These are phyloP conservation scores for Idaea biselata DNA, from an alignment of 2,888 invertebrate genomes.

Conservation along the genomic window DNA sequence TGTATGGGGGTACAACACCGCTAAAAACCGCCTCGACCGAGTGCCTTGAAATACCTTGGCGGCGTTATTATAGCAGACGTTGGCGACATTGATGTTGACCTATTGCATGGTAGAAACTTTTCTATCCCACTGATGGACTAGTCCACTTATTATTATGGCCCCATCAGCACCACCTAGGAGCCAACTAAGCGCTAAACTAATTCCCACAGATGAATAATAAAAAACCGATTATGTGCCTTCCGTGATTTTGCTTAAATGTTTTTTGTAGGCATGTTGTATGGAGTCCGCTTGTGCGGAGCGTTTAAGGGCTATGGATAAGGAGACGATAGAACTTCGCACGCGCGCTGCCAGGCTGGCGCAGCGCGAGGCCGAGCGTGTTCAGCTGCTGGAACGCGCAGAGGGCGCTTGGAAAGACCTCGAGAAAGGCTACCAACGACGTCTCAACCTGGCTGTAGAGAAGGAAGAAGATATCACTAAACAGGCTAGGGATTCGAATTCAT, in stretches of 20 bases:
- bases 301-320: conserved; percentile 45
- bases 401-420: conserved; percentile 68
- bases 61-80: too few relatives aligned
- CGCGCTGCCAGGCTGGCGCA: conserved; percentile 50
- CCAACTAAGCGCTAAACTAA: too few relatives aligned
- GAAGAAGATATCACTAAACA: conserved; percentile 54
- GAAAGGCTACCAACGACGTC: conserved; percentile 54
- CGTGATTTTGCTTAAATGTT: conserved; percentile 6
- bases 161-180: too few relatives aligned
- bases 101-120: too few relatives aligned
- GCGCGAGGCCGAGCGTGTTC: conserved; percentile 59
- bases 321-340: conserved; percentile 45
- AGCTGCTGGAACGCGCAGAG: conserved; percentile 65
- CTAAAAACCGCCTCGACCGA: too few relatives aligned
- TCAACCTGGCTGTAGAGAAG: conserved; percentile 51
- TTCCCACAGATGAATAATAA: too few relatives aligned
- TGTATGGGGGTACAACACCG: too few relatives aligned
- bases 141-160: too few relatives aligned
- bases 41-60: too few relatives aligned
- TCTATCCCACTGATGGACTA: too few relatives aligned
- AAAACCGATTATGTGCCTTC: background rate
- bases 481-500: conserved; percentile 31
- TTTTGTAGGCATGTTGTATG: conserved; percentile 53
- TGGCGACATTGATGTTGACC: too few relatives aligned
- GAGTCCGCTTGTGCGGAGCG: conserved; percentile 46